Percentiles rank a stretch among this genome's conserved stretches.
Conservation (phyloP, 1,140 invertebrate species). For the Drosophila biarmipes region DNA sequence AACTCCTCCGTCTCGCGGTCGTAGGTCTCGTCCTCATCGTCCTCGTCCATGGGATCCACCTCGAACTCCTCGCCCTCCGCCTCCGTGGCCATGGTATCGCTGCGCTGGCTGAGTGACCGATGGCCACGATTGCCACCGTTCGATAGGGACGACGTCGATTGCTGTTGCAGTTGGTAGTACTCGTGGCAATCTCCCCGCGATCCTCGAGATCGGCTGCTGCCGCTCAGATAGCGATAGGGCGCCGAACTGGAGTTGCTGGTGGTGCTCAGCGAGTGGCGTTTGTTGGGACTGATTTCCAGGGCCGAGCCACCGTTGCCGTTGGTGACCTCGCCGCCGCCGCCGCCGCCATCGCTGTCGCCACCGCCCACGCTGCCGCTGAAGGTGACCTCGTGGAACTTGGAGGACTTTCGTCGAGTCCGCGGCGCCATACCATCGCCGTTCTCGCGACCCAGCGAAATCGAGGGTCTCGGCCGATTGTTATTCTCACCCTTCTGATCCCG, state of each 20-base stretch:
- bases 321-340: conserved; percentile 4
- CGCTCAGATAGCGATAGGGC: conserved; percentile 54
- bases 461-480: conserved; percentile 54
- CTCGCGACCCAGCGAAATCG: conserved; percentile 51
- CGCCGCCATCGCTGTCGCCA: conserved; percentile 67
- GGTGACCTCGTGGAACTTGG: conserved; percentile 78
- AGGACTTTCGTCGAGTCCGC: conserved; percentile 68
- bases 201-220: conserved; percentile 47
- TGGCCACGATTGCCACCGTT: conserved; percentile 33
- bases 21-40: conserved; percentile 69
- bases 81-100: conserved; percentile 73
- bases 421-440: conserved; percentile 43
- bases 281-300: conserved; percentile 1
- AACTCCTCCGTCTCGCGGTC: conserved; percentile 81
- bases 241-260: conserved; percentile 64
- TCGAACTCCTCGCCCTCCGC: conserved; percentile 73
- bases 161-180: conserved; percentile 63
- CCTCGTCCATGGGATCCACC: conserved; percentile 69
- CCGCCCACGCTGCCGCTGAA: conserved; percentile 80
- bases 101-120: conserved; percentile 45
- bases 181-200: conserved; percentile 57
- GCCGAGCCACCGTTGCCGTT: background rate
- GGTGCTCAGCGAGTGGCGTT: conserved; percentile 63
- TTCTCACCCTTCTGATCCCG: conserved; percentile 50
- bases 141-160: conserved; percentile 48